Evolutionary conservation across 37 sponge, comb jelly and placozoan genomes (phyloP).

Genomic region (Ephydatia muelleri): DNA sequence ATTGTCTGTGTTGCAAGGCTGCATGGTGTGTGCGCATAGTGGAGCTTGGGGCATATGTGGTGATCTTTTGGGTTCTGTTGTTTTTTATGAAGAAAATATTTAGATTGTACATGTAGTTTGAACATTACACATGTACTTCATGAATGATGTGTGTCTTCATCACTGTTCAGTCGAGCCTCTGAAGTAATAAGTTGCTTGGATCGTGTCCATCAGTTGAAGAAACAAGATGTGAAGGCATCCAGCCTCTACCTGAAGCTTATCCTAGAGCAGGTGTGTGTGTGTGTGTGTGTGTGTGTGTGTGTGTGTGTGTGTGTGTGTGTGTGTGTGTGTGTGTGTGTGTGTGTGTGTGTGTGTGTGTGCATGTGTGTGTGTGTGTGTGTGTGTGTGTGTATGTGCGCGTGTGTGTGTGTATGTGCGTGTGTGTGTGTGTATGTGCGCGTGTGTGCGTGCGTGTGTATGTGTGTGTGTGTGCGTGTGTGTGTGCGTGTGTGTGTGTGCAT

Average conservation of each 20-base stretch:
- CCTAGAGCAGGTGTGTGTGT: constrained; percentile 51
- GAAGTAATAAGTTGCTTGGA: constrained; percentile 80
- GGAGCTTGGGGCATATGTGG: neutral
- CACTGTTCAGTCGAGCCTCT: constrained; percentile 52
- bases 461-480: too few relatives aligned
- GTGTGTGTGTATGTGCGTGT: too few relatives aligned
- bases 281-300: neutral
- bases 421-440: too few relatives aligned
- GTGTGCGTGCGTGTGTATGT: too few relatives aligned
- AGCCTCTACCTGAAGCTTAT: constrained; percentile 67
- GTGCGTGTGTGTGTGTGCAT: too few relatives aligned
- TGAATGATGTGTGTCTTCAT: neutral
- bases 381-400: neutral
- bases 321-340: too few relatives aligned
- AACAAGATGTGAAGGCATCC: constrained; percentile 53
- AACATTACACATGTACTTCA: too few relatives aligned
- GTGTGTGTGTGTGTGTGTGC: neutral
- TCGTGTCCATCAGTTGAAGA: constrained; percentile 79
- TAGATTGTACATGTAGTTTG: too few relatives aligned
- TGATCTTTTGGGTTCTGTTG: neutral
- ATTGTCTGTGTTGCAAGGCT: too few relatives aligned
- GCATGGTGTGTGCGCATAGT: too few relatives aligned
- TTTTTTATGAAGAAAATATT: too few relatives aligned
- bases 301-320: constrained; percentile 3
- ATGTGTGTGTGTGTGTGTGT: neutral